phyloP scores from a whole-genome alignment of 2,113 vertebrate species.

The Callipepla californica region DNA sequence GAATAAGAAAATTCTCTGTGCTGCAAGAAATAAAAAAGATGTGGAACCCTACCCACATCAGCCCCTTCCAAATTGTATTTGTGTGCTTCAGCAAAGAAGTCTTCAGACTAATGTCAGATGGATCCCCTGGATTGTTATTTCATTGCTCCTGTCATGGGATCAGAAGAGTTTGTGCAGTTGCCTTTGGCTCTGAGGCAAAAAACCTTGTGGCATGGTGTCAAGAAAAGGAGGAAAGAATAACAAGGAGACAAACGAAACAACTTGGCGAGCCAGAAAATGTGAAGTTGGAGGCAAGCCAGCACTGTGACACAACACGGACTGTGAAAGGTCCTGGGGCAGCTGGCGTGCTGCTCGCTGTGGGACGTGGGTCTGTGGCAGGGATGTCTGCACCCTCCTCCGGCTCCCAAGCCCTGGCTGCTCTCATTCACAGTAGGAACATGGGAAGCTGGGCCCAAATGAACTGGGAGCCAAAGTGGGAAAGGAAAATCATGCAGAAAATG shows the following conservation, averaged over 20 bases:
- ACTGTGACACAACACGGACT: not conserved
- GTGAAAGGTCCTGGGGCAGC: constrained; percentile 4
- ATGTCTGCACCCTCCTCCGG: not conserved
- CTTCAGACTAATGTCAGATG: not conserved
- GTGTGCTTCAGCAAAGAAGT: constrained; percentile 13
- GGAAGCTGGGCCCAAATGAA: not conserved
- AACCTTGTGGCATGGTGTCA: constrained; percentile 28
- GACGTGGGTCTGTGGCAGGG: not conserved
- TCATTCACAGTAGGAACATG: not conserved
- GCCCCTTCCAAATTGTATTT: not conserved
- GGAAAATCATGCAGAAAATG: not conserved
- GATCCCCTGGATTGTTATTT: constrained; percentile 11
- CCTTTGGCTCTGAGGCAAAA: constrained; percentile 69
- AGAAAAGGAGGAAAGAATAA: constrained; percentile 41
- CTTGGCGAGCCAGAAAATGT: constrained; percentile 9
- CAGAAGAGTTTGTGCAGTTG: constrained; percentile 29
- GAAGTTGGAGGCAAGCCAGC: not conserved
- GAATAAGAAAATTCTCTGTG: not conserved
- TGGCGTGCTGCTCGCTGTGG: not conserved
- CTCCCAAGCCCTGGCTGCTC: not conserved
- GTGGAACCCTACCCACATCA: not conserved
- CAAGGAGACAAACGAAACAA: not conserved
- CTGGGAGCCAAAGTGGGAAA: not conserved
- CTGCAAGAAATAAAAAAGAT: not conserved
- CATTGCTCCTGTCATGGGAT: constrained; percentile 8